phyloP scores from a whole-genome alignment of 2,888 invertebrate genomes.

The Limenitis camilla region DNA sequence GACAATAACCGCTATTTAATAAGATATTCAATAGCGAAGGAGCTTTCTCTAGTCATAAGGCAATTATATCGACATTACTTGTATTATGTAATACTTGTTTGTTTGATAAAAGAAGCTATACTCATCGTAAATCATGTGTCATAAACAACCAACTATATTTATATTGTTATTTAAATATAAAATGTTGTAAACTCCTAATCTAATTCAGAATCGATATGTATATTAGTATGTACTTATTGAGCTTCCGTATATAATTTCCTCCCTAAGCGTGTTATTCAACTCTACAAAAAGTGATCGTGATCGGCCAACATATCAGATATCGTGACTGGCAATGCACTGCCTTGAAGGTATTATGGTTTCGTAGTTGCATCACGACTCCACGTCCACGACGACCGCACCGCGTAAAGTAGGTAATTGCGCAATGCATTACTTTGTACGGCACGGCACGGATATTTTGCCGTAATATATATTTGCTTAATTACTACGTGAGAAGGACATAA shows the following conservation, averaged over 20 bases:
- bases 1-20: conserved; percentile 66
- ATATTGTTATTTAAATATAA: no score
- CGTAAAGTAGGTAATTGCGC: conserved; percentile 57
- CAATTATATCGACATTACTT: conserved; percentile 38
- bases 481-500: no score
- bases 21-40: conserved; percentile 53
- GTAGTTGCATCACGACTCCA: conserved; percentile 45
- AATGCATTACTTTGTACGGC: conserved; percentile 33
- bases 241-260: conserved; percentile 32
- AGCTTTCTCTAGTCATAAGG: conserved; percentile 51
- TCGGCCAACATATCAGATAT: conserved; percentile 35
- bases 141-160: neutral
- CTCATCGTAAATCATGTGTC: conserved; percentile 33
- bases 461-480: neutral
- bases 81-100: conserved; percentile 22
- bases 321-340: conserved; percentile 52
- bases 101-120: conserved; percentile 20
- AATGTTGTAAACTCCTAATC: neutral
- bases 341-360: conserved; percentile 46
- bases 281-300: conserved; percentile 17
- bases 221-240: neutral
- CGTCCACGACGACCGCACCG: conserved; percentile 31
- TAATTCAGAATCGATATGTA: no score
- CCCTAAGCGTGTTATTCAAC: conserved; percentile 33
- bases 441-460: neutral